Evolutionary conservation across 1,140 invertebrate genomes (phyloP).

Genomic region (Argopecten irradians): DNA sequence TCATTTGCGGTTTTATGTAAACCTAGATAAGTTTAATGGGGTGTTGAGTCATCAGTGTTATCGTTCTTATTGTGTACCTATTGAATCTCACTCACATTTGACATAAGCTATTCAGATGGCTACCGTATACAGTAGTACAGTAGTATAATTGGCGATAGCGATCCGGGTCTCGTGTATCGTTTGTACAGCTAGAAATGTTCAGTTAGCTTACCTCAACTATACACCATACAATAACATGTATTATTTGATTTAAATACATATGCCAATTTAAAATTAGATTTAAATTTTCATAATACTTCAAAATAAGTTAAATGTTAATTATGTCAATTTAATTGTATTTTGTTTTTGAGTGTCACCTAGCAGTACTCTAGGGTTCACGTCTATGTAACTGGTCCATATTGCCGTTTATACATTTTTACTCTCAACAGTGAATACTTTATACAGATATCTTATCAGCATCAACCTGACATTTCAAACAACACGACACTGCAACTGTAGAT

Average conservation of each 20-base stretch:
- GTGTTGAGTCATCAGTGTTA: neutral
- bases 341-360: neutral
- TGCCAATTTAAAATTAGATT: neutral
- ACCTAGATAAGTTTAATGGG: neutral
- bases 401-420: neutral
- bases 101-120: neutral
- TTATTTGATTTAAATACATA: neutral
- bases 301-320: neutral
- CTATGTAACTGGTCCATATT: neutral
- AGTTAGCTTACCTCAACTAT: neutral
- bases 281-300: neutral
- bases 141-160: neutral
- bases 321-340: neutral
- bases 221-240: too few species aligned
- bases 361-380: neutral
- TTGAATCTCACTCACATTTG: constrained; percentile 5
- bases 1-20: neutral
- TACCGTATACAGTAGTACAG: neutral
- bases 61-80: neutral
- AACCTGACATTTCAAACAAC: neutral
- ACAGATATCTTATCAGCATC: neutral
- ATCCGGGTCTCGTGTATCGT: neutral
- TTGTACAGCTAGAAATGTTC: neutral
- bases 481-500: neutral
- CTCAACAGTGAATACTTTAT: neutral